Conservation (phyloP, 2,888 invertebrate genomes). For the Nomada ruficornis region DNA sequence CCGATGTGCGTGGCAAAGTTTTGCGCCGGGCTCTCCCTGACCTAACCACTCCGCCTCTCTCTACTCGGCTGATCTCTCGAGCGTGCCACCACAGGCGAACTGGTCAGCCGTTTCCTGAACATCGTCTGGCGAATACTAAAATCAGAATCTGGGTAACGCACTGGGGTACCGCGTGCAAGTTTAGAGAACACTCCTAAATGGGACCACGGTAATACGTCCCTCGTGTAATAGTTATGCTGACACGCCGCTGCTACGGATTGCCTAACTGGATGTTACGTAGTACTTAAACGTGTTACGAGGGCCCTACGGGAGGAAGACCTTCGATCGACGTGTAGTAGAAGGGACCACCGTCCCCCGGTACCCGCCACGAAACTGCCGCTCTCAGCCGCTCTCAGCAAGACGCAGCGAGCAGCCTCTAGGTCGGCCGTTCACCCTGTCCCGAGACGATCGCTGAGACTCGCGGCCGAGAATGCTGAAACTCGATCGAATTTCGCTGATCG, state of each 20-base stretch:
- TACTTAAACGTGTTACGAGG: too few relatives aligned
- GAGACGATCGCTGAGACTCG: slow-evolving; percentile 74
- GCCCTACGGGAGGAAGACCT: background rate
- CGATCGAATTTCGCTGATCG: slow-evolving; percentile 75
- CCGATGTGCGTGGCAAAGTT: slow-evolving; percentile 78
- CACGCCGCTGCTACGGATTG: too few relatives aligned
- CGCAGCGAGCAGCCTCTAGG: slow-evolving; percentile 82
- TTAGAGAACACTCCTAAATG: too few relatives aligned
- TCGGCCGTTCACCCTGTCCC: slow-evolving; percentile 84
- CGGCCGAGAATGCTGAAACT: slow-evolving; percentile 74
- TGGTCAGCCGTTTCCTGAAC: slow-evolving; percentile 42
- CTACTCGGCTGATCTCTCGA: slow-evolving; percentile 46
- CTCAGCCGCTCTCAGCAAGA: slow-evolving; percentile 67
- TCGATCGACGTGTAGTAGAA: background rate
- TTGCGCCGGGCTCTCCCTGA: slow-evolving; percentile 79
- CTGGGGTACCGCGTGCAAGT: too few relatives aligned
- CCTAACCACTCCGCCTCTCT: slow-evolving; percentile 77
- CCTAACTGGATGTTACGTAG: too few relatives aligned
- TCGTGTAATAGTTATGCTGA: too few relatives aligned
- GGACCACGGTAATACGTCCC: too few relatives aligned
- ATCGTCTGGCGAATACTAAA: slow-evolving; percentile 31
- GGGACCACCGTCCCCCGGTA: slow-evolving; percentile 29
- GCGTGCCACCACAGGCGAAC: slow-evolving; percentile 24
- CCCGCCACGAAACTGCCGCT: slow-evolving; percentile 59
- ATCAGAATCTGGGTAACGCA: slow-evolving; percentile 7